Evolutionary conservation across 2,888 invertebrate species (phyloP), one percentile per base, ranked within the genome.

Genomic region (Saturnia pavonia): DNA sequence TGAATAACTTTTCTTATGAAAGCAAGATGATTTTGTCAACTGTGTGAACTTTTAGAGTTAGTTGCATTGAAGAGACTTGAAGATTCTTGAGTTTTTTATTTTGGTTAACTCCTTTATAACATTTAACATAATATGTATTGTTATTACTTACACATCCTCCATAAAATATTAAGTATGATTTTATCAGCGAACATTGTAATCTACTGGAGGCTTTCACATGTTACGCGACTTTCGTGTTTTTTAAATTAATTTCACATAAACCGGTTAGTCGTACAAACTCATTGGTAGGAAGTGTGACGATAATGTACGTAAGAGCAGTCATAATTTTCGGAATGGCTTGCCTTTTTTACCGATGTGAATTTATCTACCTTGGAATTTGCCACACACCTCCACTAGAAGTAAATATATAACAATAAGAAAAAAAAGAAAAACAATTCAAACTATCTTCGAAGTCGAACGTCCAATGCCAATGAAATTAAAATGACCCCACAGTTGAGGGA

Each of bases 141-240:
- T 76, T 74, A 76, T 75, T 74, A 73, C 70, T 57, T 74, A 73
- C 74, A 73, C 74, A 73, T 75, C 73, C 72, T 70, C 27, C 72
- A 68, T 70, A 72, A 72, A 72, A 72, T 72, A 72, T 67, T 9
- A 67, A 72, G 67, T 75, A 69, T 74, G 75, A 76, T 77, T 22
- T 40, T 65, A 70, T 66, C 70, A 16, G 34, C 51, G 27, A 43
- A 43, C 57, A 60, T 45, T 45, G 27, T 45, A 67, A 67, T 57
- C 57, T 68, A 70, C 72, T 78, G 68, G 72, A 71, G 72, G 75
- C 82, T 85, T 85, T 82, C 84, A 77, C 80, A 68, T 70, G 69
- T 85, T 80, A 77, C 78, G 77, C 77, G 77, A 77, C 75, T 76
- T 75, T 78, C 77, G 76, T 82, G 80, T 78, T 74, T 75, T 77